Conservation (phyloP, 2,113 vertebrate genomes). For the Athene noctua region DNA sequence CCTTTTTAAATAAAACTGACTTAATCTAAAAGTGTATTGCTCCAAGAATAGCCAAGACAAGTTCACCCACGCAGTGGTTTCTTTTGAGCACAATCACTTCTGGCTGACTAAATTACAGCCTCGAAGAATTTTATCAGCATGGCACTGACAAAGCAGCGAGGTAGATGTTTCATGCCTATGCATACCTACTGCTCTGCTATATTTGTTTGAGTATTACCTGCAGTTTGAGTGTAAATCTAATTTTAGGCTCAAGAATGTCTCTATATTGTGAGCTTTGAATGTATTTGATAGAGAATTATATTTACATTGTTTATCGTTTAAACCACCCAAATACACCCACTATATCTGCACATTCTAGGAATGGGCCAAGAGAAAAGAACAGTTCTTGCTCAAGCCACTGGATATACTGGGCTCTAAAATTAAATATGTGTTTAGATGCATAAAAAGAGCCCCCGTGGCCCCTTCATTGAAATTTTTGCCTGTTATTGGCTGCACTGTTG, state of each 20-base stretch:
- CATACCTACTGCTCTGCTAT: neutral
- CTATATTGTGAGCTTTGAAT: neutral
- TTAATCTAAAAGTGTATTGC: neutral
- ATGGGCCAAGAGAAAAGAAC: neutral
- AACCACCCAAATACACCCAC: neutral
- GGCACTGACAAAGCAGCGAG: neutral
- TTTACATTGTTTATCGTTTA: neutral
- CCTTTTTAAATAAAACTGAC: neutral
- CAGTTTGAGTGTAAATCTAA: neutral
- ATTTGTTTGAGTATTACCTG: neutral
- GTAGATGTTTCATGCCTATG: neutral
- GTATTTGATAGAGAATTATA: neutral
- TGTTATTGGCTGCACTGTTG: neutral
- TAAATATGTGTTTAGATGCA: neutral
- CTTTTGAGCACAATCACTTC: neutral
- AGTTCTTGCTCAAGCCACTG: neutral
- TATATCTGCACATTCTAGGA: neutral
- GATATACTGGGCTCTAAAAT: neutral
- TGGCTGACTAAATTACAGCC: neutral
- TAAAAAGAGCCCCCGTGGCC: neutral
- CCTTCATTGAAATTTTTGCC: neutral
- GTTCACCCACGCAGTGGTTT: accelerated
- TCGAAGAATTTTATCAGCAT: neutral
- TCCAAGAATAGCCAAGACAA: neutral
- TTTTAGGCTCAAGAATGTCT: neutral